Percentiles rank a stretch among this genome's conserved stretches.
These are phyloP conservation scores for Mandrillus leucophaeus DNA, from an alignment of 2,113 vertebrate genomes.

Conservation along the genomic window DNA sequence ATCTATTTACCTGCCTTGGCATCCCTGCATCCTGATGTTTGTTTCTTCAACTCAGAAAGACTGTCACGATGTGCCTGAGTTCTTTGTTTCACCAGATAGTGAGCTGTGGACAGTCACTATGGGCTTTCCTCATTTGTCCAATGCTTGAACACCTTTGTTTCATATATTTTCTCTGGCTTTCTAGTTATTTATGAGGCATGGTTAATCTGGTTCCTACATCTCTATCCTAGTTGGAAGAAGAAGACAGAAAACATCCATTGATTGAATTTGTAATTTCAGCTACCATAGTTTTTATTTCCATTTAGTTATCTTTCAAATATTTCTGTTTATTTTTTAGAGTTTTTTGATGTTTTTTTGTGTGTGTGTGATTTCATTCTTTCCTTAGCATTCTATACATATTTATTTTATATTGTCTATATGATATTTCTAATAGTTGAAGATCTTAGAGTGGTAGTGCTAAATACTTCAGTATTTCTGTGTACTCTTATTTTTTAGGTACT, in stretches of 20 bases:
- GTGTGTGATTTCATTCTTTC: neutral
- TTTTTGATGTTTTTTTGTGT: neutral
- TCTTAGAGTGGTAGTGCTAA: neutral
- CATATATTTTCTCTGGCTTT: neutral
- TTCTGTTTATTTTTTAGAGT: neutral
- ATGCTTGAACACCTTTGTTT: neutral
- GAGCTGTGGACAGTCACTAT: neutral
- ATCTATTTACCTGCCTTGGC: neutral
- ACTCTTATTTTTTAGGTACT: neutral
- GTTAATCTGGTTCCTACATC: neutral
- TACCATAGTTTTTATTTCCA: neutral
- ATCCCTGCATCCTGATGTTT: neutral
- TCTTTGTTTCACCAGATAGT: neutral
- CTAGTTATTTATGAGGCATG: neutral
- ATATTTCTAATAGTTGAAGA: neutral
- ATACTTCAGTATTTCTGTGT: neutral
- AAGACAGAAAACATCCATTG: neutral
- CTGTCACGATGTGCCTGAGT: neutral
- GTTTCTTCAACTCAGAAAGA: neutral
- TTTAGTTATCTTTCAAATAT: neutral
- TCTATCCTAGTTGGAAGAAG: neutral
- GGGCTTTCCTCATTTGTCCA: neutral
- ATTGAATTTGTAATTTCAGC: neutral
- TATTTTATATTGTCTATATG: neutral
- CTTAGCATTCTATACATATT: neutral